A percentile compares a stretch with the other conserved stretches of the same genome.
Evolutionary conservation across 1,140 invertebrate genomes (phyloP).

Genomic region (Homalodisca vitripennis): DNA sequence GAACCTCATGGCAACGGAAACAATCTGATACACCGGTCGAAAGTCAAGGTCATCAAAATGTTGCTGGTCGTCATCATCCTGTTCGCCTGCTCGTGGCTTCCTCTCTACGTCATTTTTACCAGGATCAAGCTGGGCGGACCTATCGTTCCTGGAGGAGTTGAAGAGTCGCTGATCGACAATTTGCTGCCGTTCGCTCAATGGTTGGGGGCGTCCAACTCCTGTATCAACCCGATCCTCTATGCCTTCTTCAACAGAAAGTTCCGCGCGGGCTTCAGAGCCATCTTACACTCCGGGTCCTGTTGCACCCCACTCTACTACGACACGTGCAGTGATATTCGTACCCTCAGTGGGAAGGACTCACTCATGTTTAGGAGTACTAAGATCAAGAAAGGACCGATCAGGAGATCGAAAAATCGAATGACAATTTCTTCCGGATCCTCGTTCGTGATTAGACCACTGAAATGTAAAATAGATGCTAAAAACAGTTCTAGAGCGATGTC

Average conservation of each 20-base stretch:
- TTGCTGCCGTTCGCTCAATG: constrained; percentile 62
- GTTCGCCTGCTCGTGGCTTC: constrained; percentile 65
- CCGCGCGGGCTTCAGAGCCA: constrained; percentile 58
- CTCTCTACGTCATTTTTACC: constrained; percentile 57
- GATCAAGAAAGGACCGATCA: constrained; percentile 6
- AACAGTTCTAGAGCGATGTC: neutral
- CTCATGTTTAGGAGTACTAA: constrained; percentile 31
- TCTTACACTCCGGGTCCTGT: constrained; percentile 46
- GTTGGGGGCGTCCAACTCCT: constrained; percentile 57
- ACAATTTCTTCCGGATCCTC: constrained; percentile 32
- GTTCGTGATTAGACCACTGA: neutral
- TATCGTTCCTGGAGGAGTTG: constrained; percentile 33
- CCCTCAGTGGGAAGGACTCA: constrained; percentile 23
- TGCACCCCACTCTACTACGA: constrained; percentile 41
- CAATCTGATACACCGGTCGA: constrained; percentile 40
- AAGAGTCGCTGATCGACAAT: constrained; percentile 48
- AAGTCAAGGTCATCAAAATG: constrained; percentile 61
- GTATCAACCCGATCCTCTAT: constrained; percentile 59
- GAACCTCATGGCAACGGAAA: constrained; percentile 42
- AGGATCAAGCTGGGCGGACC: constrained; percentile 49
- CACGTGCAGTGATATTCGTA: constrained; percentile 56
- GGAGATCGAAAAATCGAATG: constrained; percentile 33
- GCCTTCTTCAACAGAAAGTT: constrained; percentile 67
- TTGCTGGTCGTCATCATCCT: constrained; percentile 60
- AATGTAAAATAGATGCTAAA: constrained; percentile 1